A percentile compares a stretch with the other conserved stretches of the same genome.
phyloP scores from a whole-genome alignment of 1,140 invertebrate genomes.

The Phthorimaea operculella region DNA sequence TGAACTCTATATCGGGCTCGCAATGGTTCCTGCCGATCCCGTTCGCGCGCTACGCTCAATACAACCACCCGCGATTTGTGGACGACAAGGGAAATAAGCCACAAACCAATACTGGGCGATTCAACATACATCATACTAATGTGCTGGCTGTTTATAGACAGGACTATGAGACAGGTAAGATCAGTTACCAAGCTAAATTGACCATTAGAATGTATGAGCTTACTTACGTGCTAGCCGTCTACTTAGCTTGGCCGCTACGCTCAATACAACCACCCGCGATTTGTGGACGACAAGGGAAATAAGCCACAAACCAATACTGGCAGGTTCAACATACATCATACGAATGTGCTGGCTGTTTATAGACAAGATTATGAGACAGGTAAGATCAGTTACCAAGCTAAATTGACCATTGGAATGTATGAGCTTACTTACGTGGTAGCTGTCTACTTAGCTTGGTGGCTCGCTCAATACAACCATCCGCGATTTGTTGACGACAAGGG shows the following conservation, averaged over 20 bases:
- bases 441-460: too few species aligned
- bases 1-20: slow-evolving; percentile 84
- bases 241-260: too few species aligned
- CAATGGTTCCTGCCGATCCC: slow-evolving; percentile 87
- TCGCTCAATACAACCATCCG: slow-evolving; percentile 70
- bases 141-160: slow-evolving; percentile 69
- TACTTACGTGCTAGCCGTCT: background rate
- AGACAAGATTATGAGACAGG: background rate
- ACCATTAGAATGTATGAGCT: background rate
- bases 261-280: slow-evolving; percentile 68
- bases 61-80: slow-evolving; percentile 71
- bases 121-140: slow-evolving; percentile 65
- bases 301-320: slow-evolving; percentile 76
- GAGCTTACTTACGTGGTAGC: background rate
- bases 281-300: slow-evolving; percentile 69
- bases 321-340: slow-evolving; percentile 74
- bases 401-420: background rate
- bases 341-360: slow-evolving; percentile 69
- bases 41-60: slow-evolving; percentile 76
- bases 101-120: slow-evolving; percentile 81
- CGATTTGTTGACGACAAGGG: slow-evolving; percentile 69
- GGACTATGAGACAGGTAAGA: slow-evolving; percentile 2
- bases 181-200: background rate
- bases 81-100: slow-evolving; percentile 66
- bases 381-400: background rate